These are phyloP conservation scores for Congeria kusceri DNA, from an alignment of 2,888 invertebrate species.

Conservation along the genomic window DNA sequence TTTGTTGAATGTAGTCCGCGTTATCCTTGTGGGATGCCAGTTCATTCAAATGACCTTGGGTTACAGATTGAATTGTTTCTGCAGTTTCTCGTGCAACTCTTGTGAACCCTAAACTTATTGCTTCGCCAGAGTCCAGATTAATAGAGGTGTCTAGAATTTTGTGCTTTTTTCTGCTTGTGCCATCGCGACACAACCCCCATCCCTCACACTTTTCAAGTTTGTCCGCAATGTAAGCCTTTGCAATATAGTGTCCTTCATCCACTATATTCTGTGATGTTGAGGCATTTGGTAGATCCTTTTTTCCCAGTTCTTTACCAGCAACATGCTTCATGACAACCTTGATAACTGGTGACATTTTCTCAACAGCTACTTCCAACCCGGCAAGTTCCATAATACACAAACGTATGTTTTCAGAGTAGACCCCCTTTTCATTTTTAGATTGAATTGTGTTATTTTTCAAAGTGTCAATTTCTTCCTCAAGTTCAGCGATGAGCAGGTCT, in stretches of 20 bases:
- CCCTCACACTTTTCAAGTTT: slow-evolving; percentile 23
- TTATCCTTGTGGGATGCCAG: too few relatives aligned
- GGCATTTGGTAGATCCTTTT: slow-evolving; percentile 6
- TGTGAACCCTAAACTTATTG: slow-evolving; percentile 26
- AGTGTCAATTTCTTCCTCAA: slow-evolving; percentile 7
- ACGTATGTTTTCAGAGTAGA: slow-evolving; percentile 13
- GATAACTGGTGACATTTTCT: slow-evolving; percentile 24
- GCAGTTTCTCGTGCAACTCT: slow-evolving; percentile 32
- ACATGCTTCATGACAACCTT: slow-evolving; percentile 9
- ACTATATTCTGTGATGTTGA: slow-evolving; percentile 23
- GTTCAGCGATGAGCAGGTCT: not conserved
- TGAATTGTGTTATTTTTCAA: not conserved
- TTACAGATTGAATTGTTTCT: slow-evolving; percentile 5
- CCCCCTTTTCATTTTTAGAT: slow-evolving; percentile 25
- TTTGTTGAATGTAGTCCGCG: not conserved
- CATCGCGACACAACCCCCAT: slow-evolving; percentile 50
- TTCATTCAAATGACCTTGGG: too few relatives aligned
- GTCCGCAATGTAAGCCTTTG: slow-evolving; percentile 38
- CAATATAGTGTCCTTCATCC: slow-evolving; percentile 48
- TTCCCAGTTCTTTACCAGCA: slow-evolving; percentile 1
- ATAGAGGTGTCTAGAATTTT: slow-evolving; percentile 53
- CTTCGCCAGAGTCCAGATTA: slow-evolving; percentile 39
- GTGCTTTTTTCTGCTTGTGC: slow-evolving; percentile 42
- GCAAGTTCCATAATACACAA: slow-evolving; percentile 35
- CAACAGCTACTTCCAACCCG: slow-evolving; percentile 32